Evolutionary conservation across 1,140 invertebrate species (phyloP), one percentile per base, ranked within the genome.

Genomic region (Neodiprion fabricii): DNA sequence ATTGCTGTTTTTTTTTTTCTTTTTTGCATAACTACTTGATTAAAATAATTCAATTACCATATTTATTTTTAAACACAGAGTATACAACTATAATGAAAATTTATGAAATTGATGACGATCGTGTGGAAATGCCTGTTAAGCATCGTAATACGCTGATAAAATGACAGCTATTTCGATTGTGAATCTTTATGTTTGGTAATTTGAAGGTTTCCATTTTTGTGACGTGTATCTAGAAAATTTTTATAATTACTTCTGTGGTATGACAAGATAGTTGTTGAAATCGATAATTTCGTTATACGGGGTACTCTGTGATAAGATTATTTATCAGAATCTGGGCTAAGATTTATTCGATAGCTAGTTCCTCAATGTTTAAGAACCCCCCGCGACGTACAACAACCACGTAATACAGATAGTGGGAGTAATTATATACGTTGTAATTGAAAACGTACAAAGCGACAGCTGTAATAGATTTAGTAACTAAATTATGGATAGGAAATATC

Each of bases 401-500:
- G 53, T 17, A 14, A 61, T 61, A 61, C n/a, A 4, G 53, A 61
- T 61, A 61, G 53, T 61, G n/a, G 53, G 53, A 61, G n/a, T 17
- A 61, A 14, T 61, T 61, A 61, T 40, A 40, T 61, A 61, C 7
- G 53, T 61, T 61, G 53, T 61, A 61, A 61, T 61, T 61, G 75
- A 75, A 74, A 74, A 79, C 70, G 7, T 75, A 74, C 74, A 80
- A 72, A 65, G 61, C 75, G 73, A 77, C 66, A 67, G 71, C 61
- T 81, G 76, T 77, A 72, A 76, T 82, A 79, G 76, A 79, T 66
- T 68, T 78, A 80, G 78, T 77, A 72, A 77, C 71, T 74, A 80
- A 82, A 81, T 73, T 74, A 76, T 77, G 78, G 11, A 48, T 82
- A 82, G 76, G 72, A 84, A 79, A 85, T 80, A 80, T 87, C 79